Evolutionary conservation across 2,888 invertebrate species (phyloP), one percentile per base, ranked within the genome.

Genomic region (Lasioglossum morio): DNA sequence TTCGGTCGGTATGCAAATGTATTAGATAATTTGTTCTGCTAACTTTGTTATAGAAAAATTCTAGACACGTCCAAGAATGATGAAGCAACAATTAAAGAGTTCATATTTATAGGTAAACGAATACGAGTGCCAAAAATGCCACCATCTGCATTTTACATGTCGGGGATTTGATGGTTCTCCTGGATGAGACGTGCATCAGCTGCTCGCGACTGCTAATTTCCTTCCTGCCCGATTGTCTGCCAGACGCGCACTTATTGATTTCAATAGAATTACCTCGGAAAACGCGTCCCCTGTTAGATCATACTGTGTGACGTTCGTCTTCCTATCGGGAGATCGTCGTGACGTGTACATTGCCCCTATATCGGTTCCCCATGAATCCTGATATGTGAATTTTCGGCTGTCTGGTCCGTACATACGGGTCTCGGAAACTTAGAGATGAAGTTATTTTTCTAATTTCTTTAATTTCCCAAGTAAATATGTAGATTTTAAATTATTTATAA

Each of bases 171-270:
- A 75, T 63, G 70, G 73, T 78, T 60, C 74, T 79, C 74, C 76
- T 66, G 66, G 72, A 46, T 40, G 75, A 72, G 72, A 57, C 69
- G 60, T 48, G 82, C 82, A 87, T 82, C 88, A 77, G 74, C 82
- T 91, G 84, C 84, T 79, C 60, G 80, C 75, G 82, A 87, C 84
- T 89, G 81, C 84, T 90, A 89, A 91, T 90, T 91, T 89, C 83
- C 88, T 84, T 77, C 85, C 81, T 81, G 83, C 83, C 86, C 78
- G 70, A 84, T 82, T 78, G 72, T 37, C 72, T 60, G 72, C 43
- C 63, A 82, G 80, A 81, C 89, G 77, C 78, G 80, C 89, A 72
- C 83, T 87, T 82, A 86, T 79, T 40, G 84, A 77, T 86, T 73
- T 79, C 85, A 19, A 80, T 73, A 70, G 34, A 66, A 77, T 77